These are phyloP conservation scores for Leptura quadrifasciata DNA, from an alignment of 2,888 invertebrate genomes.

Conservation along the genomic window DNA sequence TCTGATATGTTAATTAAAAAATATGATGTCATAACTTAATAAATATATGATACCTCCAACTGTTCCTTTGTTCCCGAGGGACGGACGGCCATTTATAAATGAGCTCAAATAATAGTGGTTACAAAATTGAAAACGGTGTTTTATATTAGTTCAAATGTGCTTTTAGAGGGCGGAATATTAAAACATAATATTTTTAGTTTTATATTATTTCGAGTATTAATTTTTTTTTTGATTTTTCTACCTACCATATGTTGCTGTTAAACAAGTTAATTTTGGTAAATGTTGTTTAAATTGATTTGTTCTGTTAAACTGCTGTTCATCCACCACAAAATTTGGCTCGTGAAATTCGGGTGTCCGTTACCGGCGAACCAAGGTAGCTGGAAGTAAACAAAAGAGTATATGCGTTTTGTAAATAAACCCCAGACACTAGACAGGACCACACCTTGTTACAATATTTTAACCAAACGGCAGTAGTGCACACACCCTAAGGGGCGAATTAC, in stretches of 20 bases:
- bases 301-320: no score
- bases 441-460: conserved; percentile 21
- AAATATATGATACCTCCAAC: not conserved
- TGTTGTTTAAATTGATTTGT: no score
- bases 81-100: not conserved
- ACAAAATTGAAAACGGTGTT: no score
- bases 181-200: no score
- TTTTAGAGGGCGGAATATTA: no score
- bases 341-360: not conserved
- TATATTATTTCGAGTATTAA: no score
- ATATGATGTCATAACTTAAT: conserved; percentile 21
- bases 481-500: conserved; percentile 28
- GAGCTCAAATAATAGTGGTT: not conserved
- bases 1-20: conserved; percentile 14
- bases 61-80: not conserved
- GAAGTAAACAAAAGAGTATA: conserved; percentile 19
- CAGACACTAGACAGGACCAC: conserved; percentile 26
- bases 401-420: conserved; percentile 24
- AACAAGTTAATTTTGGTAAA: no score
- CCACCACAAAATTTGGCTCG: no score
- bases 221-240: no score
- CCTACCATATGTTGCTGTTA: no score
- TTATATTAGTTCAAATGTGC: no score
- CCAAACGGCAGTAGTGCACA: conserved; percentile 12
- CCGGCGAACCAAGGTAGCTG: not conserved